Conservation (phyloP, 2,888 invertebrate genomes). For the Therioaphis trifolii region DNA sequence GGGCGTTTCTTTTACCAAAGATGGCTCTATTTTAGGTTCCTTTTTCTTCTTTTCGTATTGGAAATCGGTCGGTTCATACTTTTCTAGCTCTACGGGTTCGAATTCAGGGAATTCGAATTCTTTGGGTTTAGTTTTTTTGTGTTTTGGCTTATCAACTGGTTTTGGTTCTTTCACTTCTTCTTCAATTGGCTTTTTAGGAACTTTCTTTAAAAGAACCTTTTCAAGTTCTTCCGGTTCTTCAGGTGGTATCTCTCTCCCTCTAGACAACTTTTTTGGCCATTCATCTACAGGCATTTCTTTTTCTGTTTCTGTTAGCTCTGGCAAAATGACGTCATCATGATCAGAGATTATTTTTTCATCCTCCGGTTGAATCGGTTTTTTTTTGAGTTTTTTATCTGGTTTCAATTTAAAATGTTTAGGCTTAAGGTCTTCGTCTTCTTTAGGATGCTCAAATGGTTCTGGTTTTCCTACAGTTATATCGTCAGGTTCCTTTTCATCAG, state of each 20-base stretch:
- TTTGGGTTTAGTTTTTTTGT: constrained; percentile 66
- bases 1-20: constrained; percentile 64
- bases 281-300: too few species aligned
- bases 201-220: too few species aligned
- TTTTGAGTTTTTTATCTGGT: constrained; percentile 65
- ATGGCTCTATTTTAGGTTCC: constrained; percentile 67
- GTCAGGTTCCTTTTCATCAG: constrained; percentile 67
- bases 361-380: constrained; percentile 54
- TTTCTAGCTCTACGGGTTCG: constrained; percentile 65
- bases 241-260: too few species aligned
- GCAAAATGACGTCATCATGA: background rate
- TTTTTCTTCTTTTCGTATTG: constrained; percentile 65
- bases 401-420: constrained; percentile 63
- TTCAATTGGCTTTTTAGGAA: too few species aligned
- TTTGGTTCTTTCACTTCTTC: too few species aligned
- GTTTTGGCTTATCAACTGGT: background rate
- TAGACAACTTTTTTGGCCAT: too few species aligned
- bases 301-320: background rate
- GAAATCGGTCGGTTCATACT: constrained; percentile 65
- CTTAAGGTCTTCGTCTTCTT: constrained; percentile 6
- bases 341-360: background rate
- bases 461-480: constrained; percentile 67
- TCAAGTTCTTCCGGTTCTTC: too few species aligned
- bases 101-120: constrained; percentile 65
- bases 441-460: constrained; percentile 66